Conservation (phyloP, 2,113 vertebrate species). For the Gadus macrocephalus region DNA sequence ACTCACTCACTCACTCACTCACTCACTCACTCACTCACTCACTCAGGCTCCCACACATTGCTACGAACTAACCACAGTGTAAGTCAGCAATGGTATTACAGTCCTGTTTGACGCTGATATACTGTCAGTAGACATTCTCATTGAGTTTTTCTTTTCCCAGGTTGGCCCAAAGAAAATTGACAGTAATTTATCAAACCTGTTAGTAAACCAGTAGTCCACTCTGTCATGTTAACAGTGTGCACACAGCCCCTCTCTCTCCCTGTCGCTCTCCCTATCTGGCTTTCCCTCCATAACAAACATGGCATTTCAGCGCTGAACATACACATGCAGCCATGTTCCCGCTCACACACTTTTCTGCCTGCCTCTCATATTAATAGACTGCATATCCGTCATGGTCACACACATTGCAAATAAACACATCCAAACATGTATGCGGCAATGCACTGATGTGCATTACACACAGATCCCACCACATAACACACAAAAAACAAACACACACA, state of each 20-base stretch:
- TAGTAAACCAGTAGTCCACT: too few species aligned
- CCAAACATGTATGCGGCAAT: conserved; percentile 3
- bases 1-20: too few species aligned
- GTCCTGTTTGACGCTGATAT: too few species aligned
- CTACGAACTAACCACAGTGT: neutral
- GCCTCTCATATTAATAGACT: conserved; percentile 1
- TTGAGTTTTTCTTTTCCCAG: too few species aligned
- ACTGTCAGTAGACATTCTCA: too few species aligned
- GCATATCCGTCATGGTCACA: conserved; percentile 1
- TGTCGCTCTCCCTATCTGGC: neutral
- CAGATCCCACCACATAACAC: conserved; percentile 1
- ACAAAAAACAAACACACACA: neutral
- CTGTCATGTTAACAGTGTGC: too few species aligned
- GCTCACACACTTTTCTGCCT: neutral
- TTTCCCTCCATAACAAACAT: neutral
- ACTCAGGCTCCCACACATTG: neutral
- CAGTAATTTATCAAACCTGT: too few species aligned
- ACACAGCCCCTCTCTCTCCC: too few species aligned
- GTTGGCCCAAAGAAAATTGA: too few species aligned
- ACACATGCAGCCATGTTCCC: neutral
- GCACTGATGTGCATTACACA: neutral
- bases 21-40: too few species aligned
- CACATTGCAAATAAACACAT: conserved; percentile 18
- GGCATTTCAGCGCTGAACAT: neutral
- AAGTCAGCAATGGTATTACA: too few species aligned